These are phyloP conservation scores for Nesoenas mayeri DNA, from an alignment of 2,113 vertebrate genomes.

Conservation along the genomic window DNA sequence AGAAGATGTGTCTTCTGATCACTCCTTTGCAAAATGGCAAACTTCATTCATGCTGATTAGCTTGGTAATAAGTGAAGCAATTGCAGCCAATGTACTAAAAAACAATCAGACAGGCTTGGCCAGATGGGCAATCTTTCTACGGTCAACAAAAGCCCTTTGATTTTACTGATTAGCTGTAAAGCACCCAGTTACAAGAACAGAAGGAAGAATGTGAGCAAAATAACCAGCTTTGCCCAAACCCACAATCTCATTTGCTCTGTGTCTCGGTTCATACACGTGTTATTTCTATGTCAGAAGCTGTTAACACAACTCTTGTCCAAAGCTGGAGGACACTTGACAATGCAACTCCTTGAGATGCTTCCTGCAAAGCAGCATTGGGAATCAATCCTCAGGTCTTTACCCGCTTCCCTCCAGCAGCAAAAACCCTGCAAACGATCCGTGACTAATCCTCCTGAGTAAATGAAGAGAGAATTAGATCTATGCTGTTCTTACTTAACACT, in stretches of 20 bases:
- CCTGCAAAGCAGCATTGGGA: neutral
- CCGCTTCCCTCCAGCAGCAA: neutral
- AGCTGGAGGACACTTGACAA: neutral
- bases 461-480: neutral
- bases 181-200: neutral
- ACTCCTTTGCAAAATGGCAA: neutral
- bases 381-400: conserved; percentile 11
- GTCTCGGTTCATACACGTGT: fast-evolving
- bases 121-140: neutral
- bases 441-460: conserved; percentile 17
- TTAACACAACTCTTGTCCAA: neutral
- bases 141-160: neutral
- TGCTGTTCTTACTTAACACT: neutral
- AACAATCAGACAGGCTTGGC: neutral
- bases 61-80: neutral
- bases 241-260: neutral
- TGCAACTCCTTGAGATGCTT: neutral
- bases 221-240: neutral
- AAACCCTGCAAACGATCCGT: neutral
- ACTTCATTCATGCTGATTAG: neutral
- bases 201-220: neutral
- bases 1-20: neutral
- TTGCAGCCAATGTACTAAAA: neutral
- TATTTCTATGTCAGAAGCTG: neutral
- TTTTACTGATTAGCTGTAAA: neutral